Percentiles rank a stretch among this genome's conserved stretches.
Conservation (phyloP, 2,888 invertebrate genomes). For the Agriopis aurantiaria region DNA sequence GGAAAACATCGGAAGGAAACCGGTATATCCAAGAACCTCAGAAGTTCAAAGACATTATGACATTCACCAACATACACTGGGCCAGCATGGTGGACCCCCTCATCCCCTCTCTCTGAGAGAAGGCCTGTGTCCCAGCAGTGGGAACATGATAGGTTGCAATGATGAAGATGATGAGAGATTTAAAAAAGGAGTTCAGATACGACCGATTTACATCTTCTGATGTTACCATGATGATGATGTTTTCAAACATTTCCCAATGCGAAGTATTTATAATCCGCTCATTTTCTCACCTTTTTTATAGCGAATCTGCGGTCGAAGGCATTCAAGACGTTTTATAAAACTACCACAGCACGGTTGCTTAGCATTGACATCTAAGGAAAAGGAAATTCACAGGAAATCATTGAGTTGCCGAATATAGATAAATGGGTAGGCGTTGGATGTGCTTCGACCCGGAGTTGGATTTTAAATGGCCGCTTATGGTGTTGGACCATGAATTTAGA, state of each 20-base stretch:
- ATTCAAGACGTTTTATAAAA: conserved; percentile 18
- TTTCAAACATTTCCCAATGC: conserved; percentile 2
- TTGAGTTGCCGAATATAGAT: conserved; percentile 16
- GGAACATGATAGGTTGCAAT: too few species aligned
- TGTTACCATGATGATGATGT: not conserved
- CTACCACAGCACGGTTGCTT: conserved; percentile 34
- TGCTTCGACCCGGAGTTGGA: conserved; percentile 2
- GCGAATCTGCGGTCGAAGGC: conserved; percentile 22
- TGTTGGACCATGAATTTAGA: conserved; percentile 1
- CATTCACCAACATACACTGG: too few species aligned
- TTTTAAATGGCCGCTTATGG: not conserved
- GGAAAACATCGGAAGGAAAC: too few species aligned
- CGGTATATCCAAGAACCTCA: too few species aligned
- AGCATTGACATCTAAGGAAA: conserved; percentile 32
- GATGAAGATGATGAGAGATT: too few species aligned
- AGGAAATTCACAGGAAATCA: conserved; percentile 29
- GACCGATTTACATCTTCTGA: not conserved
- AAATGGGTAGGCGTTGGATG: conserved; percentile 7
- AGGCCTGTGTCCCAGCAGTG: too few species aligned
- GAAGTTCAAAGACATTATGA: too few species aligned
- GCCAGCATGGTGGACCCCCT: too few species aligned
- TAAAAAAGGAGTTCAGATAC: too few species aligned
- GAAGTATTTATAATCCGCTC: not conserved
- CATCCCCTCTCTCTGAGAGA: too few species aligned
- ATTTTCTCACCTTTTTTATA: conserved; percentile 25